Evolutionary conservation across 2,888 invertebrate genomes (phyloP).

Genomic region (Drosophila bunnanda): DNA sequence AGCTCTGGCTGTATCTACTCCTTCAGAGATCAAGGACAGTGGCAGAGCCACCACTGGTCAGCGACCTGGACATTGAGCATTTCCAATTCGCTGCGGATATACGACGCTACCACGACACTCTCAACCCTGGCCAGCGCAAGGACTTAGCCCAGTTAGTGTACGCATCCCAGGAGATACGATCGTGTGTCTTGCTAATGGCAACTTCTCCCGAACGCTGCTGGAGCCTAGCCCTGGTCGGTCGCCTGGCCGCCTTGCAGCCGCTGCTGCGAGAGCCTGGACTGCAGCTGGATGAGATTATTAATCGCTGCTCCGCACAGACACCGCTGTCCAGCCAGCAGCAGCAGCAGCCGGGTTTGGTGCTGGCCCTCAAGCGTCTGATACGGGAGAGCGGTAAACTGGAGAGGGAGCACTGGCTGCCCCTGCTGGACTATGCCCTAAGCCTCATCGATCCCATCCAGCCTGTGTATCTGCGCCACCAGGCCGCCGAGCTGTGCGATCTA

Average conservation of each 20-base stretch:
- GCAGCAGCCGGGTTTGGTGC: conserved; percentile 74
- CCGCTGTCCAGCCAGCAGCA: conserved; percentile 59
- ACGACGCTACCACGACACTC: conserved; percentile 56
- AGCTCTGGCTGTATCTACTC: conserved; percentile 73
- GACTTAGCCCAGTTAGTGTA: conserved; percentile 46
- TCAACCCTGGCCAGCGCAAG: conserved; percentile 46
- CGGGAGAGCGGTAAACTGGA: conserved; percentile 47
- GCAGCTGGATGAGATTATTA: conserved; percentile 58
- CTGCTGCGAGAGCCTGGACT: conserved; percentile 57
- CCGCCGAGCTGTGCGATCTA: conserved; percentile 68
- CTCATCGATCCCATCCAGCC: conserved; percentile 71
- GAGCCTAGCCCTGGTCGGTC: conserved; percentile 68
- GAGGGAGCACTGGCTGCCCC: conserved; percentile 54
- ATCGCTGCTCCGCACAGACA: conserved; percentile 46
- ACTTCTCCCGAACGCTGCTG: conserved; percentile 28
- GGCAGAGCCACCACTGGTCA: conserved; percentile 2
- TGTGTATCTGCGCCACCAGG: conserved; percentile 75
- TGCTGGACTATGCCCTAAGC: conserved; percentile 70
- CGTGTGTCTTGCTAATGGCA: conserved; percentile 22
- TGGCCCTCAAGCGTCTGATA: conserved; percentile 75
- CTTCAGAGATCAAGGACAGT: conserved; percentile 17
- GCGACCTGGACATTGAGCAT: conserved; percentile 60
- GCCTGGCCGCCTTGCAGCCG: conserved; percentile 72
- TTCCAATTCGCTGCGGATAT: conserved; percentile 65
- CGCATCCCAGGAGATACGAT: conserved; percentile 12